A percentile compares a stretch with the other conserved stretches of the same genome.
Conservation (phyloP, 1,140 invertebrate species). For the Drosophila simulans region DNA sequence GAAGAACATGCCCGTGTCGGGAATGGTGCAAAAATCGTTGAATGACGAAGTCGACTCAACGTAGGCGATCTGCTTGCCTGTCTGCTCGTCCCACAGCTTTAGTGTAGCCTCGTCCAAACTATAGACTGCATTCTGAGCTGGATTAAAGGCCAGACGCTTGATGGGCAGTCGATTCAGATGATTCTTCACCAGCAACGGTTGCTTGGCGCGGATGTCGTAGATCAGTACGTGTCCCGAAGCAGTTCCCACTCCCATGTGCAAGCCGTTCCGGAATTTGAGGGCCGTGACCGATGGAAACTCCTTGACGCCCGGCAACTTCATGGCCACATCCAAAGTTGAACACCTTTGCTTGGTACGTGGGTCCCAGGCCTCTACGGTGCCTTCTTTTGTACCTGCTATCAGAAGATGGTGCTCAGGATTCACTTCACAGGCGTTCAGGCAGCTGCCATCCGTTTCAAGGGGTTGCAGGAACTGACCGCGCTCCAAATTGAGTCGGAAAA, state of each 20-base stretch:
- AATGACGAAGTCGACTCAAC: constrained; percentile 94
- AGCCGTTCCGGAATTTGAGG: constrained; percentile 91
- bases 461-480: constrained; percentile 96
- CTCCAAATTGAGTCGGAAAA: constrained; percentile 98
- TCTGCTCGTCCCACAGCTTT: constrained; percentile 97
- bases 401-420: constrained; percentile 96
- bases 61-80: constrained; percentile 95
- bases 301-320: constrained; percentile 86
- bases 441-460: constrained; percentile 89
- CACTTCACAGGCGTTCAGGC: constrained; percentile 94
- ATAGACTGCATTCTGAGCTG: constrained; percentile 92
- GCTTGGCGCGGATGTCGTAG: constrained; percentile 97
- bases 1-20: constrained; percentile 95
- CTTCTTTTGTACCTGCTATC: constrained; percentile 95
- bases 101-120: constrained; percentile 96
- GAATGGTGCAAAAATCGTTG: constrained; percentile 96
- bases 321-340: constrained; percentile 93
- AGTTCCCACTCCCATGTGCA: constrained; percentile 96
- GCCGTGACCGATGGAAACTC: constrained; percentile 86
- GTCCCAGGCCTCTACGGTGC: constrained; percentile 98
- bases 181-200: constrained; percentile 96
- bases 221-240: constrained; percentile 96
- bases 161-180: constrained; percentile 98
- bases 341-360: constrained; percentile 91
- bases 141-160: constrained; percentile 94